Conservation (phyloP, 2,888 invertebrate species). For the Lymantria monacha region DNA sequence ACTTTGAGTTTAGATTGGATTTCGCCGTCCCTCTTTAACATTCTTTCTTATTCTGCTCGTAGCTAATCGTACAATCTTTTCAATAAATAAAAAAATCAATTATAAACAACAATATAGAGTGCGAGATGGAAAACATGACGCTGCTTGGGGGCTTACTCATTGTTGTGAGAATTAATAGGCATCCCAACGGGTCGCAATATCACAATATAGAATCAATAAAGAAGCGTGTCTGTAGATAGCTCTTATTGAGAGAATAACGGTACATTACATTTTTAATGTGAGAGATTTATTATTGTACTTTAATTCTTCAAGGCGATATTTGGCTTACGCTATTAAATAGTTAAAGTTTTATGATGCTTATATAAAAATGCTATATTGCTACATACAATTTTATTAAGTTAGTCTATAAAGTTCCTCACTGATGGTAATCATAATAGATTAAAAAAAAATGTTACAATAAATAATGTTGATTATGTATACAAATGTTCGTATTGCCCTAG, state of each 20-base stretch:
- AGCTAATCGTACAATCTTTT: constrained; percentile 52
- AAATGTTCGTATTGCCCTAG: constrained; percentile 4
- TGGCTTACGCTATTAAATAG: constrained; percentile 22
- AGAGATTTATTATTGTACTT: constrained; percentile 42
- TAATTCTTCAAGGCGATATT: constrained; percentile 8
- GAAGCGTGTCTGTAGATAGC: constrained; percentile 52
- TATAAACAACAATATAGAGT: constrained; percentile 63
- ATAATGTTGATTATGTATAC: constrained; percentile 6
- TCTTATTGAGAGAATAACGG: constrained; percentile 64
- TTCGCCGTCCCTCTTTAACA: constrained; percentile 55
- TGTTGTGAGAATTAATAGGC: constrained; percentile 69
- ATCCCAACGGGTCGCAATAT: constrained; percentile 62
- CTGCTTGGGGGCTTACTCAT: constrained; percentile 51
- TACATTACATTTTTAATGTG: constrained; percentile 48
- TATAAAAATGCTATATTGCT: constrained; percentile 13
- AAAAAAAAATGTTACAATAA: not conserved
- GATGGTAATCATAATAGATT: not conserved
- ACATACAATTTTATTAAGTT: constrained; percentile 21
- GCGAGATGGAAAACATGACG: constrained; percentile 62
- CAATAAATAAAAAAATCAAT: constrained; percentile 64
- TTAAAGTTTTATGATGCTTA: constrained; percentile 21
- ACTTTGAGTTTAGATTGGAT: constrained; percentile 71
- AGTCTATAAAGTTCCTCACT: constrained; percentile 7
- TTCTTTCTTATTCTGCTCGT: constrained; percentile 45
- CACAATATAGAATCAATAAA: constrained; percentile 69